These are phyloP conservation scores for Hippasteria phrygiana DNA, from an alignment of 53 echinoderm and acorn worm species.

Conservation along the genomic window DNA sequence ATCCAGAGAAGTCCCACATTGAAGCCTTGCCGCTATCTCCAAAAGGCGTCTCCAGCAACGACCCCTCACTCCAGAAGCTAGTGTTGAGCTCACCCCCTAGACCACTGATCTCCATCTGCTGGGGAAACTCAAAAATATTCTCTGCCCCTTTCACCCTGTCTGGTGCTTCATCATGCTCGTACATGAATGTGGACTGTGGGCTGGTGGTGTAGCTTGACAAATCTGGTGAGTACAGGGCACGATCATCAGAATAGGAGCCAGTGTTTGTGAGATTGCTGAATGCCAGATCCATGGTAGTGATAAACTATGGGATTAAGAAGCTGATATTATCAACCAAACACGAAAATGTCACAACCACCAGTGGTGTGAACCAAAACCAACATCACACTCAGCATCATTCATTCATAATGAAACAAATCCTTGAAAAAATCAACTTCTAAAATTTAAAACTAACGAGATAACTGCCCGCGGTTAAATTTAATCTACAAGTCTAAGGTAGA, in stretches of 20 bases:
- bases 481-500: too few species aligned
- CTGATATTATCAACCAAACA: not conserved
- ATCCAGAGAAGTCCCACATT: constrained; percentile 82
- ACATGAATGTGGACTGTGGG: constrained; percentile 87
- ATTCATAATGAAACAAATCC: too few species aligned
- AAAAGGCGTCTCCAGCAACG: constrained; percentile 72
- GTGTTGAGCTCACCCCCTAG: constrained; percentile 74
- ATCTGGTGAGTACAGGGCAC: constrained; percentile 77
- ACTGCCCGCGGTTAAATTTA: too few species aligned
- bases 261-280: constrained; percentile 55
- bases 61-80: constrained; percentile 78
- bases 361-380: too few species aligned
- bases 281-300: constrained; percentile 63
- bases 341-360: too few species aligned
- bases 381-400: too few species aligned
- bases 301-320: constrained; percentile 12
- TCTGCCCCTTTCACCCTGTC: constrained; percentile 22
- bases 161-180: constrained; percentile 71
- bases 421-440: too few species aligned
- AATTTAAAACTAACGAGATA: too few species aligned
- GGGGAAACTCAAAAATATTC: constrained; percentile 76
- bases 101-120: constrained; percentile 75
- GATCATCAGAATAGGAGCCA: constrained; percentile 65
- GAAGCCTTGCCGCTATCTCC: constrained; percentile 76
- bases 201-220: constrained; percentile 63